phyloP scores from a whole-genome alignment of 2,113 vertebrate genomes.

The Entomyzon cyanotis region DNA sequence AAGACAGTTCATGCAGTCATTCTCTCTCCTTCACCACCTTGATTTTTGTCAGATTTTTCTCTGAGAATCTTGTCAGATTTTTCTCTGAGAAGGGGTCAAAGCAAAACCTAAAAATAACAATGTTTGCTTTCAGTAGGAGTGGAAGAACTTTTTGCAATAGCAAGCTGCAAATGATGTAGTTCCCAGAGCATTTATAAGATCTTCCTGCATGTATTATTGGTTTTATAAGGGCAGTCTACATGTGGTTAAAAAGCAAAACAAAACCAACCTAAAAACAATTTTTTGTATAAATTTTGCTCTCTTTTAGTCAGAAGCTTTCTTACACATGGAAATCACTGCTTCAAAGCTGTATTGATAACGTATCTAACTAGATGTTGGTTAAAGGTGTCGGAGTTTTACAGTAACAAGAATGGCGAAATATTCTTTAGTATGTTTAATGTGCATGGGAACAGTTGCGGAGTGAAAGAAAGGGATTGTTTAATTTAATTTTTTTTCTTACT shows the following conservation, averaged over 20 bases:
- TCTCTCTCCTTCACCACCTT: neutral
- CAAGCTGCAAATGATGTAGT: neutral
- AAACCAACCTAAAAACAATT: neutral
- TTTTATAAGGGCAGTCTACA: neutral
- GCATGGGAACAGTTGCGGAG: neutral
- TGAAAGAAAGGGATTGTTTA: neutral
- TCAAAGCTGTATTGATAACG: neutral
- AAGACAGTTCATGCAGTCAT: neutral
- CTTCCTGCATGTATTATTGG: neutral
- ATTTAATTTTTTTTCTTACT: slow-evolving; percentile 4
- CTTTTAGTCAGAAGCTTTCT: neutral
- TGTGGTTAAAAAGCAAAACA: neutral
- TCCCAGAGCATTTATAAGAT: neutral
- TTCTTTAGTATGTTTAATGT: neutral
- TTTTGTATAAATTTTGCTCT: neutral
- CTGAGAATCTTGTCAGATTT: neutral
- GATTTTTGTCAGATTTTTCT: neutral
- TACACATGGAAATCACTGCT: neutral
- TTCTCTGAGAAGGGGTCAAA: neutral
- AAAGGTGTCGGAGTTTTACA: neutral
- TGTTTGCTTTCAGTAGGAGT: neutral
- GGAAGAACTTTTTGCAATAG: neutral
- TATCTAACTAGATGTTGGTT: neutral
- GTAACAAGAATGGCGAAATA: neutral
- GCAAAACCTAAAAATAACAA: neutral